phyloP scores from a whole-genome alignment of 2,113 vertebrate genomes.

The Tragelaphus imberbis region DNA sequence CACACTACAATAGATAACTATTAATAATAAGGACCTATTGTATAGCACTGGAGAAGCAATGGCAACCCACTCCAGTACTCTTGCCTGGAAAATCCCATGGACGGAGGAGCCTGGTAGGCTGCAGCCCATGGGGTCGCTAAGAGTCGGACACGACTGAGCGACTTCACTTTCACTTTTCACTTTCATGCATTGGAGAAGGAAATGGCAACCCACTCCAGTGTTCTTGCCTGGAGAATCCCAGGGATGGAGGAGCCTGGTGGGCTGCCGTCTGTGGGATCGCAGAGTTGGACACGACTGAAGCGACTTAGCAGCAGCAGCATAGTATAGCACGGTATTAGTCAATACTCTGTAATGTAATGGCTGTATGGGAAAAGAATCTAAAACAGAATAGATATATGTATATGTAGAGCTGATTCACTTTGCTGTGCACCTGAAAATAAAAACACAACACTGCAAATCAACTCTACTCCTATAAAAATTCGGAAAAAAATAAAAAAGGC shows the following conservation, averaged over 20 bases:
- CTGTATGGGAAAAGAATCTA: background rate
- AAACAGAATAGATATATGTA: background rate
- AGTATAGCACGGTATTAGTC: background rate
- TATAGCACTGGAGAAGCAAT: background rate
- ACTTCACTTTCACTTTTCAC: too few relatives aligned
- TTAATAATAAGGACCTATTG: background rate
- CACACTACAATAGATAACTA: background rate
- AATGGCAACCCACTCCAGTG: too few relatives aligned
- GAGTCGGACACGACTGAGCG: fast-evolving
- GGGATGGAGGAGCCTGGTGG: too few relatives aligned
- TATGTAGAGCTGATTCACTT: background rate
- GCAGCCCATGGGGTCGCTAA: too few relatives aligned
- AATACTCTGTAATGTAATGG: background rate
- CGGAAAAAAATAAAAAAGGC: fast-evolving
- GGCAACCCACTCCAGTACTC: too few relatives aligned
- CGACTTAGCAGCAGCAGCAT: background rate
- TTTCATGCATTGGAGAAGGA: too few relatives aligned
- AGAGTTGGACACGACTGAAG: too few relatives aligned
- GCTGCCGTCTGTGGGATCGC: too few relatives aligned
- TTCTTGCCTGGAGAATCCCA: too few relatives aligned
- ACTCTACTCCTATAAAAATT: background rate
- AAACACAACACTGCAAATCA: background rate
- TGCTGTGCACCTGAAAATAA: background rate
- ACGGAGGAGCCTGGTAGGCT: too few relatives aligned
- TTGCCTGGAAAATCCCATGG: too few relatives aligned